These are phyloP conservation scores for Theocolax elegans DNA, from an alignment of 1,140 invertebrate genomes.

Conservation along the genomic window DNA sequence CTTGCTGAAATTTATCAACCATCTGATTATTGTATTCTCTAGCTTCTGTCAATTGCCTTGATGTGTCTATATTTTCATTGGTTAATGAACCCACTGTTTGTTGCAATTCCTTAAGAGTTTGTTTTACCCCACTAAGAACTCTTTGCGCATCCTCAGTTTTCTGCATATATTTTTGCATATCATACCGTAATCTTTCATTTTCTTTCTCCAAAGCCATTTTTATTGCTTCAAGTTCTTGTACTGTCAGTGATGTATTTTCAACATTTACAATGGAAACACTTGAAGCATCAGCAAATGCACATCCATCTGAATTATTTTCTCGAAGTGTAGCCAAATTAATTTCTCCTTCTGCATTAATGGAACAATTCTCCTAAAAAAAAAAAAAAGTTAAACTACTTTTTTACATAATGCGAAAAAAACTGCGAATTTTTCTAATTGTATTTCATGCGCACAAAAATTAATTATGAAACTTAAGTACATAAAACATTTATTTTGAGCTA, in stretches of 20 bases:
- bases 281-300: background rate
- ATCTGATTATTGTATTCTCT: constrained; percentile 43
- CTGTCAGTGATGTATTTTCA: constrained; percentile 5
- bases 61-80: constrained; percentile 57
- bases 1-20: constrained; percentile 41
- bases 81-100: constrained; percentile 54
- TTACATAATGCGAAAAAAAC: too few relatives aligned
- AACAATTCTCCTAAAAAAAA: constrained; percentile 10
- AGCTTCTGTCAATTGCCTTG: constrained; percentile 49
- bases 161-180: constrained; percentile 49
- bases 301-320: background rate
- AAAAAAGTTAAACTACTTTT: background rate
- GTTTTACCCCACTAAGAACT: constrained; percentile 50
- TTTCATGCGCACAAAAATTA: too few relatives aligned
- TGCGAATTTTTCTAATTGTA: too few relatives aligned
- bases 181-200: constrained; percentile 48
- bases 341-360: background rate
- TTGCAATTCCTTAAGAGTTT: constrained; percentile 52
- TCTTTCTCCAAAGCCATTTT: constrained; percentile 50
- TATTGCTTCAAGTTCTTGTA: constrained; percentile 42
- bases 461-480: too few relatives aligned
- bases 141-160: constrained; percentile 56
- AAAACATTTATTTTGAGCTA: too few relatives aligned
- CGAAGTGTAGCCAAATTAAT: background rate
- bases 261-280: background rate